A percentile compares a stretch with the other conserved stretches of the same genome.
These are phyloP conservation scores for Megaceryle maxima DNA, from an alignment of 2,113 vertebrate genomes.

Conservation along the genomic window DNA sequence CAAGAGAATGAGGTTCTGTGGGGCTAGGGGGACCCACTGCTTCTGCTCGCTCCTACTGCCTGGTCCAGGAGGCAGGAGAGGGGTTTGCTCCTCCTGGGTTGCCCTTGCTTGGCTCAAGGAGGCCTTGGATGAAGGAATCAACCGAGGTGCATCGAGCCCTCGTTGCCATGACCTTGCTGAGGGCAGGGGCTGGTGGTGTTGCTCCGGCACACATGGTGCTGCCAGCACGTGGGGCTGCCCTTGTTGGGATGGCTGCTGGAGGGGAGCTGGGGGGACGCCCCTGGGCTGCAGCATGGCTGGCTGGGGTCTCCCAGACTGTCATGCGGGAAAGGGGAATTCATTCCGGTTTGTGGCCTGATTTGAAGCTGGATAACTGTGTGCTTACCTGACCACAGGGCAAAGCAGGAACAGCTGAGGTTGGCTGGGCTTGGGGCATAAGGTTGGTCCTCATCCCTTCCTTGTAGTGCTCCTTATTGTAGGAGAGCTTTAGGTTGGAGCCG, in stretches of 20 bases:
- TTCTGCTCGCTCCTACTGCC: neutral
- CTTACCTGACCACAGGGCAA: neutral
- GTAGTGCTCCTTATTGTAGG: neutral
- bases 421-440: neutral
- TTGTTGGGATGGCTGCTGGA: neutral
- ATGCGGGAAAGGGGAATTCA: neutral
- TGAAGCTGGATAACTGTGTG: neutral
- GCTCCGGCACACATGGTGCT: no score
- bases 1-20: fast-evolving
- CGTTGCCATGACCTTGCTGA: fast-evolving
- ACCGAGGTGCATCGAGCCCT: fast-evolving
- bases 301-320: neutral
- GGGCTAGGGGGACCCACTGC: neutral
- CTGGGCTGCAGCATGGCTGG: neutral
- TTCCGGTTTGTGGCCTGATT: neutral
- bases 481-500: neutral
- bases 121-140: neutral
- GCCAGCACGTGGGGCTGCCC: neutral
- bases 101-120: neutral
- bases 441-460: neutral
- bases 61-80: neutral
- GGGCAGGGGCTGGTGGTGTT: neutral
- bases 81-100: neutral
- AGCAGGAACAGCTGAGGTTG: neutral
- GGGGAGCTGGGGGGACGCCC: neutral